Percentiles rank a stretch among this genome's conserved stretches.
Conservation (phyloP, 2,888 invertebrate species). For the Drosophila longiperda region DNA sequence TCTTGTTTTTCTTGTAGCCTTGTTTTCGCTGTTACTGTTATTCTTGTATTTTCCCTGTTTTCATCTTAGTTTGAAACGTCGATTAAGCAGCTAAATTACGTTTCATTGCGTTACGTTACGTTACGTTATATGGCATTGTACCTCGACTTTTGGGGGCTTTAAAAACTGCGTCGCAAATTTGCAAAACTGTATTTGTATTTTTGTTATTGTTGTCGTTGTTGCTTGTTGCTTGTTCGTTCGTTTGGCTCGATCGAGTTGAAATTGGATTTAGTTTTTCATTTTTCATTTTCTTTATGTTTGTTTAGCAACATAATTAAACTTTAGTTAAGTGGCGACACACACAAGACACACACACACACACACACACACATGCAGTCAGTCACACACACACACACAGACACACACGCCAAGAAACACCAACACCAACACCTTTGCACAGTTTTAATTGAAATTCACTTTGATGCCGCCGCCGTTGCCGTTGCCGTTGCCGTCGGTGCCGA, state of each 20-base stretch:
- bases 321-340: conserved; percentile 61
- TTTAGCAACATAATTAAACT: conserved; percentile 68
- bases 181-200: conserved; percentile 42
- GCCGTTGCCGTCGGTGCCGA: conserved; percentile 31
- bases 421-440: conserved; percentile 62
- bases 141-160: conserved; percentile 46
- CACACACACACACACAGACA: conserved; percentile 20
- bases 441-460: conserved; percentile 69
- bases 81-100: conserved; percentile 59
- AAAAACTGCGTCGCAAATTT: conserved; percentile 72
- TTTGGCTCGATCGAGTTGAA: conserved; percentile 48
- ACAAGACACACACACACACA: conserved; percentile 19
- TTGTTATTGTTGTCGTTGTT: conserved; percentile 30
- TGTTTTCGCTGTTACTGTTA: conserved; percentile 21
- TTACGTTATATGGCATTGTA: conserved; percentile 21
- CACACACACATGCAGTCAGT: conserved; percentile 13
- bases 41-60: conserved; percentile 29
- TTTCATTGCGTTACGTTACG: conserved; percentile 29
- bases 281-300: conserved; percentile 53
- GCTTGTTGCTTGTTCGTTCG: conserved; percentile 21
- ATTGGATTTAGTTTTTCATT: conserved; percentile 50
- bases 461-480: conserved; percentile 48
- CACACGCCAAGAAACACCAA: conserved; percentile 32
- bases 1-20: conserved; percentile 39
- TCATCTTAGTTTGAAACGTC: conserved; percentile 45